A percentile compares a stretch with the other conserved stretches of the same genome.
phyloP scores from a whole-genome alignment of 2,797 vertebrate species.

The Schizopygopsis malacanthus region DNA sequence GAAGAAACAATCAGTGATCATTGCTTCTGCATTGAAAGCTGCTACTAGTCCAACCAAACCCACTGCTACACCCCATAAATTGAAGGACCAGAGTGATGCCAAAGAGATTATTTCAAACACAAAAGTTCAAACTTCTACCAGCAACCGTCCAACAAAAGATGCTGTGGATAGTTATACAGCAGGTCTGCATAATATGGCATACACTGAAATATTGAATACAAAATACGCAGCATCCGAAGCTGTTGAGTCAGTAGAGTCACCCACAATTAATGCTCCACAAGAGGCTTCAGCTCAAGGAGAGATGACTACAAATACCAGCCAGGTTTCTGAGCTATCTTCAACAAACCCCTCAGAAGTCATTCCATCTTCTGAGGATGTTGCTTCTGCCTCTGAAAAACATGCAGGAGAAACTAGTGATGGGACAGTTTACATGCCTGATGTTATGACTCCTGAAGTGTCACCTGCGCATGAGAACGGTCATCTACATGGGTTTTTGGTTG shows the following conservation, averaged over 20 bases:
- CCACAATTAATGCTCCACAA: neutral
- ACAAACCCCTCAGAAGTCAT: neutral
- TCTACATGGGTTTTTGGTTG: neutral
- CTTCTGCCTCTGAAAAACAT: neutral
- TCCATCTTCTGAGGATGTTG: neutral
- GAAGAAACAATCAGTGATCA: slow-evolving; percentile 20
- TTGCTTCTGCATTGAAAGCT: slow-evolving; percentile 38
- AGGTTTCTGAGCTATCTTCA: neutral
- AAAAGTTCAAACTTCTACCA: neutral
- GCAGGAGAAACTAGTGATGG: neutral
- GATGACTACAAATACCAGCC: neutral
- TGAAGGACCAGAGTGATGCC: slow-evolving; percentile 9
- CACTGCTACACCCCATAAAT: slow-evolving; percentile 11
- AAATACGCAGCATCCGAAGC: neutral
- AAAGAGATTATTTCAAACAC: neutral
- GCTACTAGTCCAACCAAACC: slow-evolving; percentile 14
- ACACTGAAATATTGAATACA: neutral
- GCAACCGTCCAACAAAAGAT: neutral
- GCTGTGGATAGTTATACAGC: neutral
- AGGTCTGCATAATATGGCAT: neutral
- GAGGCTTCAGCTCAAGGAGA: neutral
- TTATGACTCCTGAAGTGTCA: neutral
- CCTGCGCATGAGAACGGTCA: neutral
- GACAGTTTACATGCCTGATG: neutral
- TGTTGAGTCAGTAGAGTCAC: neutral